A percentile compares a stretch with the other conserved stretches of the same genome.
Evolutionary conservation across 2,113 vertebrate species (phyloP).

Genomic region (Leucopsar rothschildi): DNA sequence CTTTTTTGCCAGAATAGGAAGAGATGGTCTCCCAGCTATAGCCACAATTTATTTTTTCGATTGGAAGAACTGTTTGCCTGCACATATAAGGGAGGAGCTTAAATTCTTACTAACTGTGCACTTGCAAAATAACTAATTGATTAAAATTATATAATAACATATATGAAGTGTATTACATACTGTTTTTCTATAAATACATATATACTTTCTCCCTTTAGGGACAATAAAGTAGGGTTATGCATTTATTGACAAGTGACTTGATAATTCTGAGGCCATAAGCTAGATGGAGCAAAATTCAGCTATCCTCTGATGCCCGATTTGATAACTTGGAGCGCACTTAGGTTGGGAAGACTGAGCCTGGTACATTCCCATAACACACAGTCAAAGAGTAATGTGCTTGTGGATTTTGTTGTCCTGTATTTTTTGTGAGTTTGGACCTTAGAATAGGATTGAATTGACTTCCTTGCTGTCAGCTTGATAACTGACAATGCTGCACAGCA

Average conservation of each 20-base stretch:
- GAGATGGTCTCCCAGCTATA: accelerated
- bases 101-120: background rate
- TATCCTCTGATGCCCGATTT: background rate
- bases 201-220: background rate
- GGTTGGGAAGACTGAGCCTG: background rate
- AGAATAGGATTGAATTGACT: background rate
- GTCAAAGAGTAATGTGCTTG: background rate
- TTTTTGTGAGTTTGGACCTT: background rate
- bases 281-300: background rate
- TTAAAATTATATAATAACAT: background rate
- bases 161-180: background rate
- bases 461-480: background rate
- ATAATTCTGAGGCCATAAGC: background rate
- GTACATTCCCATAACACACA: accelerated
- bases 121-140: background rate
- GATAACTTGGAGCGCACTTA: background rate
- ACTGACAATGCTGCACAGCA: background rate
- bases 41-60: background rate
- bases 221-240: background rate
- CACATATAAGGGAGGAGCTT: background rate
- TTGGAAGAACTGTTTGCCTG: background rate
- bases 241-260: background rate
- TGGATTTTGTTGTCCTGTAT: background rate
- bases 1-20: background rate
- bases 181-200: background rate